A percentile compares a stretch with the other conserved stretches of the same genome.
Conservation (phyloP, 2,888 invertebrate genomes). For the Dryadula phaetusa region DNA sequence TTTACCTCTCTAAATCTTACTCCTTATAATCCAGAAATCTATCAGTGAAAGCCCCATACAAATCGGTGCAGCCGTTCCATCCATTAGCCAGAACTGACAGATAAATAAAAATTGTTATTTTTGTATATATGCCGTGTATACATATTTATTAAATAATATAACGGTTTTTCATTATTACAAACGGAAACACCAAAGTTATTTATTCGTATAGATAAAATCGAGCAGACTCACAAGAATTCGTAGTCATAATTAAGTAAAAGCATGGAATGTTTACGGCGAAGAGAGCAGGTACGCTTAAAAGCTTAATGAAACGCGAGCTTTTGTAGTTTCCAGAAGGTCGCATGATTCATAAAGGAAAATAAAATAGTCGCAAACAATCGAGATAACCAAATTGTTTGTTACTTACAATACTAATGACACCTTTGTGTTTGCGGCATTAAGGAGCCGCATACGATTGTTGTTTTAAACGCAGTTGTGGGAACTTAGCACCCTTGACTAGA, state of each 20-base stretch:
- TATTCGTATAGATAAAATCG: no score
- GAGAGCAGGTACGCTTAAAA: slow-evolving; percentile 5
- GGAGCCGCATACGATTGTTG: background rate
- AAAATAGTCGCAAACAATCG: slow-evolving; percentile 13
- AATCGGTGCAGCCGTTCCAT: no score
- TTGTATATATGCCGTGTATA: no score
- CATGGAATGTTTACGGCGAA: background rate
- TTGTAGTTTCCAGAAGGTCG: slow-evolving; percentile 17
- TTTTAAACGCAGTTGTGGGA: slow-evolving; percentile 13
- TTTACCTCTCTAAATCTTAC: no score
- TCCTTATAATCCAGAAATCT: no score
- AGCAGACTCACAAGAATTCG: background rate
- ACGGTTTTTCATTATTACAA: no score
- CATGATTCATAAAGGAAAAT: background rate
- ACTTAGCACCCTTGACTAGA: background rate
- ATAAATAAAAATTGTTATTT: no score
- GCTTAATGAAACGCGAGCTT: slow-evolving; percentile 13
- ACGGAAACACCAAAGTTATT: no score
- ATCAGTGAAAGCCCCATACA: no score
- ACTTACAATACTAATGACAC: slow-evolving; percentile 27
- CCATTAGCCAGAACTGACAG: no score
- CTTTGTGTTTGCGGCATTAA: slow-evolving; percentile 16
- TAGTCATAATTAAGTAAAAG: background rate
- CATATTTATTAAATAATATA: no score
- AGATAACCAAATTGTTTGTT: slow-evolving; percentile 4